Evolutionary conservation across 2,888 invertebrate genomes (phyloP), one percentile per base, ranked within the genome.

Genomic region (Dinocampus coccinellae): DNA sequence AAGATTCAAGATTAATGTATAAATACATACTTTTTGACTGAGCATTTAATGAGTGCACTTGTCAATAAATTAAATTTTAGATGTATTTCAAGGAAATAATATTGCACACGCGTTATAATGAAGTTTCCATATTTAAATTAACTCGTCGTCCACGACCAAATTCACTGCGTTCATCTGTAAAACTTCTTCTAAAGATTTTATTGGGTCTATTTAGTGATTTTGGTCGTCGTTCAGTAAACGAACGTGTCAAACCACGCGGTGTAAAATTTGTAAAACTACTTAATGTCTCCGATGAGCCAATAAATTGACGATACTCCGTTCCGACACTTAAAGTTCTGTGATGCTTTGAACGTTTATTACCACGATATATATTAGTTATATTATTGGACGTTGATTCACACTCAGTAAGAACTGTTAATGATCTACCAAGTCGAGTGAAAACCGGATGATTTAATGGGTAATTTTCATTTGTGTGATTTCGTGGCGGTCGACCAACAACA

Each of bases 361-460:
- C 26, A 33, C 33, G 53, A 29, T 55, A 39, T 16, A 24, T 36
- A 39, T 11, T 55, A 39, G 10, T 55, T 11, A 24, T 55, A 57
- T 39, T 58, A 57, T 39, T 57, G 4, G 74, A 58, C 29, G 63
- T 62, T 34, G 72, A 55, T 24, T 58, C 62, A 11, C 20, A 26
- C 26, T 71, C 71, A 24, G 61, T 58, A 20, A 71, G 60, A 33
- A 67, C 66, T 24, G 91, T 91, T 63, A 91, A 89, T 2, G 92
- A 92, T 75, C 91, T 88, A 4, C 91, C 90, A 57, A 92, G 85
- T 77, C 89, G 89, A 47, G 90, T 89, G 13, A 91, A 83, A 0
- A 90, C 90, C 20, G 92, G 91, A 74, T 91, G 88, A 79, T 90
- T 90, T 36, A 93, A 86, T 0, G 93, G 92, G 79, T 92, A 92